Conservation (phyloP, 1,140 invertebrate genomes). For the Acyrthosiphon pisum region DNA sequence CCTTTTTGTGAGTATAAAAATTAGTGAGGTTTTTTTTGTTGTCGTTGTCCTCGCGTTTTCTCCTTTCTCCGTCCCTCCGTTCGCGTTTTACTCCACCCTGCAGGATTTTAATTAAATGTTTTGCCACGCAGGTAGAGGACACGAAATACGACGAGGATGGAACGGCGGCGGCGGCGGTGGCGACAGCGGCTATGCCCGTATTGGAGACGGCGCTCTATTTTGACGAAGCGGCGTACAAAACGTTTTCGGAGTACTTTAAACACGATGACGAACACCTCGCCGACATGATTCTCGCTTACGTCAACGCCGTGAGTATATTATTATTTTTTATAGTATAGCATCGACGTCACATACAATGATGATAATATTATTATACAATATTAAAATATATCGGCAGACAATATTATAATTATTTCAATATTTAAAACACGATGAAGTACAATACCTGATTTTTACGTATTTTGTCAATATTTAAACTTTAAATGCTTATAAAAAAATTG, state of each 20-base stretch:
- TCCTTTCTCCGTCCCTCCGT: not conserved
- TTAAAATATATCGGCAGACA: no score
- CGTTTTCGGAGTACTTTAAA: constrained; percentile 73
- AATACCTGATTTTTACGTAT: not conserved
- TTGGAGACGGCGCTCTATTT: constrained; percentile 77
- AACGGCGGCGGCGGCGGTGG: not conserved
- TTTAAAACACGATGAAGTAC: not conserved
- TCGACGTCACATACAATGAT: not conserved
- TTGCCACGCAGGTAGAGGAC: not conserved
- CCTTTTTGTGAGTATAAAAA: constrained; percentile 47
- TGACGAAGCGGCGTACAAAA: constrained; percentile 74
- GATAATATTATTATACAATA: no score
- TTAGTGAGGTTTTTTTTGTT: not conserved
- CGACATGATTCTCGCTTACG: constrained; percentile 77
- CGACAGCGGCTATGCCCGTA: constrained; percentile 10
- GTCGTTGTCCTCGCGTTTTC: not conserved
- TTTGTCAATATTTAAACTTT: no score
- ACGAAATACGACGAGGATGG: not conserved
- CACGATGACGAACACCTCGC: constrained; percentile 71
- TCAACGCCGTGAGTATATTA: constrained; percentile 71
- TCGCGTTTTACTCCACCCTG: not conserved
- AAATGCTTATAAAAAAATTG: no score
- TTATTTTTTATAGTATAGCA: not conserved
- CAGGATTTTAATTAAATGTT: constrained; percentile 25
- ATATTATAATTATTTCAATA: not conserved